Conservation (phyloP, 2,888 invertebrate genomes). For the Melinaea menophilus region DNA sequence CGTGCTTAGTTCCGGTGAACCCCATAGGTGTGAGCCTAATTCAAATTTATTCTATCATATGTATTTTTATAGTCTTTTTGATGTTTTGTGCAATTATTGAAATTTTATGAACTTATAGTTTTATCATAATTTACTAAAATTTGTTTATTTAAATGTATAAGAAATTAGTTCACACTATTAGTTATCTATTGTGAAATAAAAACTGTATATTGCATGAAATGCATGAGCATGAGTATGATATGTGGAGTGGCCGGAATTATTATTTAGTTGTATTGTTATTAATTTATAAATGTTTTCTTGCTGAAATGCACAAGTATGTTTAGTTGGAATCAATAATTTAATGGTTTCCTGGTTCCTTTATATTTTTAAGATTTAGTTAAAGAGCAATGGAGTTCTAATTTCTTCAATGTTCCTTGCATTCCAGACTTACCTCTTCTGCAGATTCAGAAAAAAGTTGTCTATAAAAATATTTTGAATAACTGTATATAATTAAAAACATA, state of each 20-base stretch:
- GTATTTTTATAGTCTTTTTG: background rate
- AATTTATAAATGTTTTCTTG: background rate
- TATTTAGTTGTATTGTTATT: constrained; percentile 1
- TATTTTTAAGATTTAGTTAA: background rate
- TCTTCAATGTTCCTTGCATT: background rate
- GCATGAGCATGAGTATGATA: background rate
- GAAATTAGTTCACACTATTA: too few relatives aligned
- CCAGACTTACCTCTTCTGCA: background rate
- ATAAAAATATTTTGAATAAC: too few relatives aligned
- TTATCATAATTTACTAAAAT: too few relatives aligned
- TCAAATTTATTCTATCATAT: background rate
- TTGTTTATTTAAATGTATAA: too few relatives aligned
- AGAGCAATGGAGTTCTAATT: background rate
- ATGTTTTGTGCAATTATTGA: background rate
- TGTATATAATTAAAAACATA: constrained; percentile 7
- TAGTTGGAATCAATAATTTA: background rate
- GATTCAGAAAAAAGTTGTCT: constrained; percentile 1
- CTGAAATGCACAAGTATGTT: background rate
- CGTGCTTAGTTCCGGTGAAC: constrained; percentile 29
- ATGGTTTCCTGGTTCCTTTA: background rate
- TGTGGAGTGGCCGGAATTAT: background rate
- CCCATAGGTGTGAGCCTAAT: constrained; percentile 31
- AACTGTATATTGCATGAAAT: too few relatives aligned
- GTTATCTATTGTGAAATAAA: too few relatives aligned
- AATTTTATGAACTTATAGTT: too few relatives aligned